A percentile compares a stretch with the other conserved stretches of the same genome.
These are phyloP conservation scores for Oopsacas minuta DNA, from an alignment of 37 sponge, comb jelly and placozoan species.

Conservation along the genomic window DNA sequence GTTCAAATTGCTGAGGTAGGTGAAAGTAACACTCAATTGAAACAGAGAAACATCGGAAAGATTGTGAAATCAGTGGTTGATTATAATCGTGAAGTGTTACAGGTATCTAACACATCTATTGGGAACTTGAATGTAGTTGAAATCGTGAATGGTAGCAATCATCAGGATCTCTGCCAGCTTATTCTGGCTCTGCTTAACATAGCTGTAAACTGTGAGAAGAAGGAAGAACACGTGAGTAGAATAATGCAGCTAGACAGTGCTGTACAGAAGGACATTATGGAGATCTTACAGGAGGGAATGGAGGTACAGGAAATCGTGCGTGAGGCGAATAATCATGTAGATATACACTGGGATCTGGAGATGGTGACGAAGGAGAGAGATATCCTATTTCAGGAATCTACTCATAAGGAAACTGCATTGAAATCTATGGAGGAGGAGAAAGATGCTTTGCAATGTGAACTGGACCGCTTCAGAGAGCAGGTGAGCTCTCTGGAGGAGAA, in stretches of 20 bases:
- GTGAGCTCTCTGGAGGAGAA: background rate
- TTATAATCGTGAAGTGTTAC: background rate
- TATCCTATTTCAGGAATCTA: background rate
- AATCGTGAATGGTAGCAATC: background rate
- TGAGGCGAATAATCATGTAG: background rate
- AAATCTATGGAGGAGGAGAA: background rate
- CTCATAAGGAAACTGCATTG: background rate
- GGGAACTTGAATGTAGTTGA: background rate
- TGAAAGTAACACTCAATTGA: background rate
- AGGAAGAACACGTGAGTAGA: background rate
- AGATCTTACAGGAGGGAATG: background rate
- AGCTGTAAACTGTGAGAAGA: constrained; percentile 2
- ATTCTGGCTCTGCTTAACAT: background rate
- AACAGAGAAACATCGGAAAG: background rate
- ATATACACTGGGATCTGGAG: background rate
- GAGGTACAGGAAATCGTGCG: background rate
- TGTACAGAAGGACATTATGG: constrained; percentile 10
- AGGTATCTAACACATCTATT: background rate
- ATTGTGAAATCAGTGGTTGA: background rate
- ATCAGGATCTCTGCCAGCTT: background rate
- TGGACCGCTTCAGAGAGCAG: background rate
- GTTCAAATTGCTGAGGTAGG: background rate
- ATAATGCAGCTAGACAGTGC: background rate
- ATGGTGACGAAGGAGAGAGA: background rate
- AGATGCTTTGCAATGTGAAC: background rate